Base-by-base conservation (phyloP, 92 coral and sea anemone species). In the Parazoanthus atlanticus region DNA sequence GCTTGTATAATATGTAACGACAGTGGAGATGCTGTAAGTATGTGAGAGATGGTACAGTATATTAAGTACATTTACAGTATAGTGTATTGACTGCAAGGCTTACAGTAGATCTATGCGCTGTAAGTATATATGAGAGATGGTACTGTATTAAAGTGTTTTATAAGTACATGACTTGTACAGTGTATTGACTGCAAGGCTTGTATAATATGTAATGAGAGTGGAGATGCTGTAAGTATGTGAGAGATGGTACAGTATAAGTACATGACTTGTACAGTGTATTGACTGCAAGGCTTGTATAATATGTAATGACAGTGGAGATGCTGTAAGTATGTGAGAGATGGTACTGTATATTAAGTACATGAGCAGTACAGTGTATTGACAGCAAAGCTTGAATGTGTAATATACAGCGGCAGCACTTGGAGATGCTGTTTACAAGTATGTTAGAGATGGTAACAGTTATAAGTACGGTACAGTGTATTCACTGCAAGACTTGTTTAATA, bases 141-240 rank as follows among this genome's bases (percentile, higher is more conserved):
- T n/a, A n/a, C 38, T 2, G 38, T 36, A 36, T n/a, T n/a, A n/a
- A n/a, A n/a, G n/a, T n/a, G n/a, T 33, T 0, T n/a, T 8, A 40
- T 36, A 88, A 93, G 96, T 82, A 15, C 76, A 71, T 6, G 11
- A 30, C 23, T 71, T 31, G 43, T 40, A 40, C 43, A 40, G 86
- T 96, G 99, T 76, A 96, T 96, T 83, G 99, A 96, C 89, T 96
- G 98, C 61, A 96, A 96, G 89, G 96, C 98, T 67, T 96, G 98
- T 80, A 94, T 96, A 31, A 88, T 96, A 84, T 96, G 99, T 81
- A 96, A 96, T 85, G 98, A 95, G 89, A 95, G 98, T 83, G 95
- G 29, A 90, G 95, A 84, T 95, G 98, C 83, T 94, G 95, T 84
- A 98, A 96, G n/a, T n/a, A n/a, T n/a, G n/a, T n/a, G n/a, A n/a